Percentiles rank a stretch among this genome's conserved stretches.
These are phyloP conservation scores for Enteromius mattozi DNA, from an alignment of 2,797 vertebrate genomes.

Conservation along the genomic window DNA sequence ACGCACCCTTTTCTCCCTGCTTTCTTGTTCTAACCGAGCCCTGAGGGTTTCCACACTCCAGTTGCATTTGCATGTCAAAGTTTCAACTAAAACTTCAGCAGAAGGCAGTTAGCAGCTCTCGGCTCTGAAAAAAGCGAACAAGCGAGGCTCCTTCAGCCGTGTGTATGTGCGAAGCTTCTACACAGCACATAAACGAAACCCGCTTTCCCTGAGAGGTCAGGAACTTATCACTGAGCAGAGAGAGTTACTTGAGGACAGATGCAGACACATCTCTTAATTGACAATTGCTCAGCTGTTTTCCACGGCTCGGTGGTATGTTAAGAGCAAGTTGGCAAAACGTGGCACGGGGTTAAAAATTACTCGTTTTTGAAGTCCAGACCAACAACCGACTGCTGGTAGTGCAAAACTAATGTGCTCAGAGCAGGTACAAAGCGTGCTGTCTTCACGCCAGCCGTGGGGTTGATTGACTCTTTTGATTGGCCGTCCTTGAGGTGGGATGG, in stretches of 20 bases:
- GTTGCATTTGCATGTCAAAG: constrained; percentile 61
- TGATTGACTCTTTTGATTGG: constrained; percentile 46
- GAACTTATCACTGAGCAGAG: not conserved
- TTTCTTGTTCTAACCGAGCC: constrained; percentile 54
- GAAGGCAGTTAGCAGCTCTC: constrained; percentile 40
- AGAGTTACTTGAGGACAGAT: not conserved
- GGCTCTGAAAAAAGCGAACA: constrained; percentile 22
- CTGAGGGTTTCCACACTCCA: constrained; percentile 51
- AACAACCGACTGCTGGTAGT: constrained; percentile 12
- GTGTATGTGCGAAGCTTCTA: not conserved
- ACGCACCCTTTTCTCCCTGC: constrained; percentile 2
- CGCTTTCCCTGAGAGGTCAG: constrained; percentile 11
- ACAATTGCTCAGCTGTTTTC: constrained; percentile 30
- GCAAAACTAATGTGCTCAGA: constrained; percentile 33
- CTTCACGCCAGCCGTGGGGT: constrained; percentile 30
- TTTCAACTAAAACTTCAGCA: constrained; percentile 53
- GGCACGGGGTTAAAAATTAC: not conserved
- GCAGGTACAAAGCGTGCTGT: constrained; percentile 19
- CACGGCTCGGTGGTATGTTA: not conserved
- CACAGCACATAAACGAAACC: constrained; percentile 5
- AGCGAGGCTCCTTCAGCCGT: constrained; percentile 21
- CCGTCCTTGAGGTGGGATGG: constrained; percentile 52
- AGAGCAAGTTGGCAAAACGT: constrained; percentile 1
- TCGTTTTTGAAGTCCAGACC: constrained; percentile 1
- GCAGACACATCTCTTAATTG: constrained; percentile 8